Conservation (phyloP, 2,888 invertebrate species). For the Troglohyphantes excavatus region DNA sequence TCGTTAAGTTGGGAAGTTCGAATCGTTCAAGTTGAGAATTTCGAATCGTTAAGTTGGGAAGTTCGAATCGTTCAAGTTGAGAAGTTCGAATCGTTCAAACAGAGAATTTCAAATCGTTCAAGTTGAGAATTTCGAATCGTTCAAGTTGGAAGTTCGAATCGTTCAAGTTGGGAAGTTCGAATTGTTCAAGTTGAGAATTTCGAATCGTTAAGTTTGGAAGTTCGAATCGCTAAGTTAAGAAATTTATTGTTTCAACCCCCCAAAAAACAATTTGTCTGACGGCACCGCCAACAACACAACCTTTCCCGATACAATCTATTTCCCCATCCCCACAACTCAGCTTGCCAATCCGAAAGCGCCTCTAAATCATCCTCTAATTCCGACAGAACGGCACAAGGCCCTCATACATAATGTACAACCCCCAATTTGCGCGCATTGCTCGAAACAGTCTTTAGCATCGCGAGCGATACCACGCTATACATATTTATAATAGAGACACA, state of each 20-base stretch:
- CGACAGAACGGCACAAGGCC: constrained; percentile 4
- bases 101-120: no score
- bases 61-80: no score
- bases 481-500: constrained; percentile 44
- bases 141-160: no score
- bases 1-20: no score
- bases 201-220: no score
- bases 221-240: background rate
- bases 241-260: background rate
- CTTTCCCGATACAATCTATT: background rate
- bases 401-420: constrained; percentile 46
- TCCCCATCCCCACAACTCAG: background rate
- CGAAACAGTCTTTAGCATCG: constrained; percentile 25
- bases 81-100: no score
- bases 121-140: no score
- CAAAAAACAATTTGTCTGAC: background rate
- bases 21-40: no score
- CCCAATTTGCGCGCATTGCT: constrained; percentile 19
- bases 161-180: no score
- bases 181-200: no score
- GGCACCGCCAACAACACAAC: background rate
- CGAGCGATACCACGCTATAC: constrained; percentile 7
- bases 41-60: no score
- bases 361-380: constrained; percentile 17
- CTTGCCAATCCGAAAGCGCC: background rate